A percentile compares a stretch with the other conserved stretches of the same genome.
phyloP scores from a whole-genome alignment of 2,888 invertebrate species.

The Gnatocerus cornutus region DNA sequence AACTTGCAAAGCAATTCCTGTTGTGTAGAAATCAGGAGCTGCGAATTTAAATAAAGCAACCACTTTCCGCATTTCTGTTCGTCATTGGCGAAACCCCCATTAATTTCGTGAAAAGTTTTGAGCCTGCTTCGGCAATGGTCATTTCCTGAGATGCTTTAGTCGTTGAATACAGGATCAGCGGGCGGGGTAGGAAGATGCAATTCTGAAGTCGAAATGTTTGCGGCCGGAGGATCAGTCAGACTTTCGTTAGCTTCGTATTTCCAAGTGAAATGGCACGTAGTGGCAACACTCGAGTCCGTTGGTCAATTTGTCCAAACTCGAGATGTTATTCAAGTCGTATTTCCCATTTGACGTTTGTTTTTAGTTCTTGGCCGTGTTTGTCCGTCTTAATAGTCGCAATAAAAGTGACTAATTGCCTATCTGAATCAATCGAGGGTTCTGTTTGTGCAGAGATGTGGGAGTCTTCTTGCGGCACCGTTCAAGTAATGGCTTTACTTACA shows the following conservation, averaged over 20 bases:
- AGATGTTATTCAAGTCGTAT: slow-evolving; percentile 35
- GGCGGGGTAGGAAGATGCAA: slow-evolving; percentile 51
- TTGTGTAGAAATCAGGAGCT: too few species aligned
- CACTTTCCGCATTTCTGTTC: neutral
- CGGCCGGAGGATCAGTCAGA: slow-evolving; percentile 49
- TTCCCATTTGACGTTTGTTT: slow-evolving; percentile 33
- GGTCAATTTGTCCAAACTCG: slow-evolving; percentile 43
- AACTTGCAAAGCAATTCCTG: too few species aligned
- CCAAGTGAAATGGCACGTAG: slow-evolving; percentile 55
- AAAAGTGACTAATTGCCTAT: slow-evolving; percentile 30
- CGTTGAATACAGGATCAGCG: slow-evolving; percentile 31
- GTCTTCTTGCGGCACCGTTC: slow-evolving; percentile 16
- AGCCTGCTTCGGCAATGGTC: slow-evolving; percentile 4
- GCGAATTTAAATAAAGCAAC: neutral
- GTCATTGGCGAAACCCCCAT: slow-evolving; percentile 16
- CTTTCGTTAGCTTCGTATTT: slow-evolving; percentile 49
- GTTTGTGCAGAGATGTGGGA: slow-evolving; percentile 7
- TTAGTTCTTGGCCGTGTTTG: slow-evolving; percentile 31
- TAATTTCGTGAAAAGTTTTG: slow-evolving; percentile 42
- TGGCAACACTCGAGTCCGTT: slow-evolving; percentile 26
- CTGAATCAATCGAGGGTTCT: slow-evolving; percentile 27
- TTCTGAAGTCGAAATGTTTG: slow-evolving; percentile 52
- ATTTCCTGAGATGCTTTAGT: slow-evolving; percentile 35
- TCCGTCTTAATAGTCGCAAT: slow-evolving; percentile 22
- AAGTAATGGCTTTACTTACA: slow-evolving; percentile 42